These are phyloP conservation scores for honey bee (Apis mellifera) DNA, from an alignment of 1,140 invertebrate species.

Conservation along the genomic window DNA sequence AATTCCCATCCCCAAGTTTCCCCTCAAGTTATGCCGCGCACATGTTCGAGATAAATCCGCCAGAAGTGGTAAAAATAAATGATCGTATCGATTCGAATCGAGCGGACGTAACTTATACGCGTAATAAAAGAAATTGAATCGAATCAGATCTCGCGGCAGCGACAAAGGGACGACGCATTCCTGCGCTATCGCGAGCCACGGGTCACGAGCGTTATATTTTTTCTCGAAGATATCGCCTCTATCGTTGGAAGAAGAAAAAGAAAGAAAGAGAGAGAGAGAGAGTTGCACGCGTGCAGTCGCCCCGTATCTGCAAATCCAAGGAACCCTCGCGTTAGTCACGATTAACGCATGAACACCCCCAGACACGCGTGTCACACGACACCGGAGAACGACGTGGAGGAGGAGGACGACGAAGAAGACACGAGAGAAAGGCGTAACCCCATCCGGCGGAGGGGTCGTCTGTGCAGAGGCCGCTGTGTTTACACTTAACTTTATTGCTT, in stretches of 20 bases:
- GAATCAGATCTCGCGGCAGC: too few species aligned
- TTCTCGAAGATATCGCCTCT: constrained; percentile 1
- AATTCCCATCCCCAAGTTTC: too few species aligned
- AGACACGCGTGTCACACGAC: constrained; percentile 41
- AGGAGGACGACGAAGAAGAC: constrained; percentile 42
- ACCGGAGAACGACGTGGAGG: constrained; percentile 35
- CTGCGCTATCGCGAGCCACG: background rate
- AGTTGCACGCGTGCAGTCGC: background rate
- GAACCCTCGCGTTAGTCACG: constrained; percentile 22
- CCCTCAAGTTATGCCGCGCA: too few species aligned
- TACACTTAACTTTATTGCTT: constrained; percentile 76
- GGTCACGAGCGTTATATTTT: background rate
- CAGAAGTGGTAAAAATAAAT: too few species aligned
- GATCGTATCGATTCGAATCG: too few species aligned
- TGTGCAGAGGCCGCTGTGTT: constrained; percentile 63
- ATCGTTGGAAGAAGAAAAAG: too few species aligned
- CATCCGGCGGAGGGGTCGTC: constrained; percentile 53
- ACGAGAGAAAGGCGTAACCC: constrained; percentile 58
- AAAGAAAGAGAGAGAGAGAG: background rate
- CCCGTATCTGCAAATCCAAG: constrained; percentile 18
- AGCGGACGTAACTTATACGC: too few species aligned
- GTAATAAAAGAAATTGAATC: too few species aligned
- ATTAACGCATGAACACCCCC: constrained; percentile 47
- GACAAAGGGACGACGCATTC: background rate
- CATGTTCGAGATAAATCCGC: too few species aligned